Evolutionary conservation across 2,888 invertebrate species (phyloP).

Genomic region (Drosophila lutescens): DNA sequence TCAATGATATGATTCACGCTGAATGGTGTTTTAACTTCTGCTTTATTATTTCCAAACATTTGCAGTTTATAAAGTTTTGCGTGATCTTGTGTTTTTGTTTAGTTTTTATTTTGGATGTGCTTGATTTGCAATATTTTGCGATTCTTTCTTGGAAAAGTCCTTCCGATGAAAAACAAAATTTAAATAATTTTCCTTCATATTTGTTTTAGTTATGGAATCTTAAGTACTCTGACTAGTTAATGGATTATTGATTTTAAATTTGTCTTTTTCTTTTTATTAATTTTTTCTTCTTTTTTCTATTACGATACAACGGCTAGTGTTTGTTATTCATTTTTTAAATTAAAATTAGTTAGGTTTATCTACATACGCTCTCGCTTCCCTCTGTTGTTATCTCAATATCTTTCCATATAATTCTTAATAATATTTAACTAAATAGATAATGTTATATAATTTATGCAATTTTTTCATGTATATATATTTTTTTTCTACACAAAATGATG

Average conservation of each 20-base stretch:
- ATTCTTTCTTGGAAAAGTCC: constrained; percentile 1
- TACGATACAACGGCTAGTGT: constrained; percentile 58
- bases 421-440: constrained; percentile 70
- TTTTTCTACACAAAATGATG: constrained; percentile 47
- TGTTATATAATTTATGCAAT: constrained; percentile 47
- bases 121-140: constrained; percentile 15
- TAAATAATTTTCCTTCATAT: constrained; percentile 1
- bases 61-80: constrained; percentile 18
- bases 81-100: constrained; percentile 12
- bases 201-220: constrained; percentile 10
- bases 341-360: constrained; percentile 77
- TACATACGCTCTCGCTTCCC: constrained; percentile 72
- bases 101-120: constrained; percentile 6
- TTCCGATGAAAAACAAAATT: constrained; percentile 2
- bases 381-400: constrained; percentile 42
- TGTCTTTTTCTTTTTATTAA: constrained; percentile 14
- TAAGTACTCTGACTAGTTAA: constrained; percentile 27
- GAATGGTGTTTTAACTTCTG: constrained; percentile 15
- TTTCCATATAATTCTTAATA: constrained; percentile 65
- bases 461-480: constrained; percentile 44
- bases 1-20: constrained; percentile 79
- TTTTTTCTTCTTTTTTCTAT: constrained; percentile 26
- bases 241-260: constrained; percentile 34
- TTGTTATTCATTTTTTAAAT: constrained; percentile 53
- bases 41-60: constrained; percentile 11